Conservation (phyloP, 2,888 invertebrate genomes). For the Brachypterus glaber region DNA sequence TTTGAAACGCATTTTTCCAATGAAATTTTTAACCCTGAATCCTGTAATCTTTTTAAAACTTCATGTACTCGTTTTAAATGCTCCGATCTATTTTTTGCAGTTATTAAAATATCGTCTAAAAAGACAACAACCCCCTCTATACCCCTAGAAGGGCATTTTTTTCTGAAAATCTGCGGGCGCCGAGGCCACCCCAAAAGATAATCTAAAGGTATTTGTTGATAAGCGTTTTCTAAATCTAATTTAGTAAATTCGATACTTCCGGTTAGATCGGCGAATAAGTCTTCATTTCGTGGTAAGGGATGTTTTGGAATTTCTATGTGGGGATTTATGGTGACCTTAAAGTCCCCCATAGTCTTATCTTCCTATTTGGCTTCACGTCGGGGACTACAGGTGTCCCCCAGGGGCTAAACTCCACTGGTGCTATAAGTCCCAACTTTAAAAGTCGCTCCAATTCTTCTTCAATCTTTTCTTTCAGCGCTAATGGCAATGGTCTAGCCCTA, state of each 20-base stretch:
- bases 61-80: neutral
- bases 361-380: neutral
- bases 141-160: no score
- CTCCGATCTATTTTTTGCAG: neutral
- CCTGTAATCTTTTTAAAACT: conserved; percentile 1
- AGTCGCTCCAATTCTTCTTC: conserved; percentile 6
- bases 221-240: no score
- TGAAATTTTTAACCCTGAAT: neutral
- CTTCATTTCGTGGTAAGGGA: no score
- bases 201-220: no score
- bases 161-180: no score
- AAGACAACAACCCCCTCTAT: neutral
- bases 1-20: neutral
- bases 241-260: no score
- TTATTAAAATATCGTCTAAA: neutral
- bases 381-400: conserved; percentile 6
- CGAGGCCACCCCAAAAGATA: no score
- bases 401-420: conserved; percentile 4
- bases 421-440: conserved; percentile 4
- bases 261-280: no score
- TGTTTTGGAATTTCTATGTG: no score
- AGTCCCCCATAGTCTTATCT: neutral
- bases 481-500: conserved; percentile 6
- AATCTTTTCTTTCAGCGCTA: conserved; percentile 4
- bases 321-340: no score